Base-by-base conservation (phyloP, 2,888 invertebrate genomes). In the Andricus quercusramuli region DNA sequence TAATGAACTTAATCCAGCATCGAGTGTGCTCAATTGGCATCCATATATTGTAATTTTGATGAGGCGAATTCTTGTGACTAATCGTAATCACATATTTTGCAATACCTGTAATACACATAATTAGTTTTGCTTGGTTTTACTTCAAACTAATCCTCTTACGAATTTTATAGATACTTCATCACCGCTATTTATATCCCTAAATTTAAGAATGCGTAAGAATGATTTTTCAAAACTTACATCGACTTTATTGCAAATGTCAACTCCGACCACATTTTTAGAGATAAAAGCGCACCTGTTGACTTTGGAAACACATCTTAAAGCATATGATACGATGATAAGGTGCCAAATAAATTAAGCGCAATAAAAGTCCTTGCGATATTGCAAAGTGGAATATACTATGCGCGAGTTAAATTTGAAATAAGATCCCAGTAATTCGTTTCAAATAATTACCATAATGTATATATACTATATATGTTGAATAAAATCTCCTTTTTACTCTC, bases 21-120 rank as follows among this genome's bases (percentile, higher is more conserved):
- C 13, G 32, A 37, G 32, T 51, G 32, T 11, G 70, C 20, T 51
- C 20, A 51, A 51, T 70, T 51, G 47, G 51, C 29, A 51, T 68
- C 68, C 44, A 68, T 3, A 47, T 56, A 51, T 17, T 47, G 32
- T 56, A 56, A 74, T 74, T 32, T 51, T 74, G 32, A 74, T 74
- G 74, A 74, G 32, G 20, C 56, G n/a, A 74, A 32, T 74, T 70
- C 51, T 51, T 70, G 9, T 25, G 25, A 70, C 17, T 65, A 11
- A 59, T 22, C 22, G 4, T 22, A 59, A 22, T 59, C 9, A 22
- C 59, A 11, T 59, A 56, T 59, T 22, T 59, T 59, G 11, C 59
- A 59, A 47, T 17, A 17, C 17, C 17, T 17, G 47, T 22, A 11
- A 22, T 22, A 22, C n/a, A 59, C 22, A 9, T 6, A 22, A 3